A percentile compares a stretch with the other conserved stretches of the same genome.
Evolutionary conservation across 2,797 vertebrate species (phyloP).

Genomic region (Enteromius unitaeniatus): DNA sequence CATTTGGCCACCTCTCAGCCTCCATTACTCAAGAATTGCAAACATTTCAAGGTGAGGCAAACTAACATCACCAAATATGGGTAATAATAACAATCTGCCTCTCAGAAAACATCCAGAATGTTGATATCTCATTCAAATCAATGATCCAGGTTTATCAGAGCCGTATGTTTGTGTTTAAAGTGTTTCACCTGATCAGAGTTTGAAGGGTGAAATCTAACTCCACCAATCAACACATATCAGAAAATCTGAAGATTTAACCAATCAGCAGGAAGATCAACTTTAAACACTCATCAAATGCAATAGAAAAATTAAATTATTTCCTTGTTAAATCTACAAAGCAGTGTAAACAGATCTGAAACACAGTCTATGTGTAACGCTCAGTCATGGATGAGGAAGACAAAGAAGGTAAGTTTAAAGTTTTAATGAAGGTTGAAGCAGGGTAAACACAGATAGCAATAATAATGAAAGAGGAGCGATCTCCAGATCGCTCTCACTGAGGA

Average conservation of each 20-base stretch:
- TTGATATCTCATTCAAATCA: slow-evolving; percentile 40
- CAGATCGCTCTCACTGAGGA: no score
- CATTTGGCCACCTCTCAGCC: slow-evolving; percentile 38
- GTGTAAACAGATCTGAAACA: background rate
- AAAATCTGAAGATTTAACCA: slow-evolving; percentile 12
- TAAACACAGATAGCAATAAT: no score
- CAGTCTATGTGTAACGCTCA: background rate
- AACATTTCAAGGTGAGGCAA: slow-evolving; percentile 26
- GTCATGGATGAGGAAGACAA: no score
- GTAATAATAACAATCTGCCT: slow-evolving; percentile 12
- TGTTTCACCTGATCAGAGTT: slow-evolving; percentile 27
- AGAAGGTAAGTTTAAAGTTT: no score
- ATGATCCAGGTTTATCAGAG: slow-evolving; percentile 18
- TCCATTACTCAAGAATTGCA: slow-evolving; percentile 36
- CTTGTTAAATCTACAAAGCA: background rate
- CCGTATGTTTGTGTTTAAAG: slow-evolving; percentile 18
- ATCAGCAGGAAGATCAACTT: background rate
- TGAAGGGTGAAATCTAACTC: slow-evolving; percentile 21
- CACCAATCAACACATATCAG: background rate
- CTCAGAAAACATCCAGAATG: slow-evolving; percentile 22
- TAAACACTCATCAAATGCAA: background rate
- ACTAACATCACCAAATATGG: slow-evolving; percentile 32
- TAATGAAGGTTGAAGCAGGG: no score
- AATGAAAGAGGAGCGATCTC: no score
- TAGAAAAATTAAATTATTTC: background rate